Evolutionary conservation across 2,888 invertebrate species (phyloP).

Genomic region (Chrysodeixis includens): DNA sequence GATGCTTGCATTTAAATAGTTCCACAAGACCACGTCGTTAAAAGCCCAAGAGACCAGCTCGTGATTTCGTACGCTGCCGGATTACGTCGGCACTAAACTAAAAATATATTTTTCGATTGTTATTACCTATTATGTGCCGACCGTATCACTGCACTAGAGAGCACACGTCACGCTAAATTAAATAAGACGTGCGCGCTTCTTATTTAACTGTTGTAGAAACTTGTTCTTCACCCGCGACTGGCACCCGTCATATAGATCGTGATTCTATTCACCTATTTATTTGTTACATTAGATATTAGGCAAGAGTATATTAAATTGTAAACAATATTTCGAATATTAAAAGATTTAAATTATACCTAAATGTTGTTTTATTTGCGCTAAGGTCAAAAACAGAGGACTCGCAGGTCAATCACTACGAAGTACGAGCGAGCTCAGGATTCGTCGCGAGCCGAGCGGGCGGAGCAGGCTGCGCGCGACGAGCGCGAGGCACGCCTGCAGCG

Average conservation of each 20-base stretch:
- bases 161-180: background rate
- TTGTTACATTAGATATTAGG: slow-evolving; percentile 33
- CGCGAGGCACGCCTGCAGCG: slow-evolving; percentile 23
- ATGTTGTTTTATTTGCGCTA: slow-evolving; percentile 61
- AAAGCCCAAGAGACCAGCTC: slow-evolving; percentile 11
- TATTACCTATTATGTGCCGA: slow-evolving; percentile 13
- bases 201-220: slow-evolving; percentile 1
- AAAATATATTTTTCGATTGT: slow-evolving; percentile 20
- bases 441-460: slow-evolving; percentile 22
- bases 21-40: slow-evolving; percentile 12
- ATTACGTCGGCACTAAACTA: slow-evolving; percentile 28
- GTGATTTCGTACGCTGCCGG: slow-evolving; percentile 21
- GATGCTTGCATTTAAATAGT: slow-evolving; percentile 17
- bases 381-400: slow-evolving; percentile 53
- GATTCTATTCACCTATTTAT: slow-evolving; percentile 31
- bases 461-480: slow-evolving; percentile 18
- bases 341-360: slow-evolving; percentile 31
- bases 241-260: slow-evolving; percentile 30
- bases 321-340: slow-evolving; percentile 44
- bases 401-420: slow-evolving; percentile 21
- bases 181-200: slow-evolving; percentile 9
- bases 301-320: slow-evolving; percentile 46
- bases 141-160: slow-evolving; percentile 15
- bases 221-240: slow-evolving; percentile 16
- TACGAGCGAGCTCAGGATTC: slow-evolving; percentile 24